phyloP scores from a whole-genome alignment of 53 echinoderm and acorn worm genomes.

The Luidia sarsii region DNA sequence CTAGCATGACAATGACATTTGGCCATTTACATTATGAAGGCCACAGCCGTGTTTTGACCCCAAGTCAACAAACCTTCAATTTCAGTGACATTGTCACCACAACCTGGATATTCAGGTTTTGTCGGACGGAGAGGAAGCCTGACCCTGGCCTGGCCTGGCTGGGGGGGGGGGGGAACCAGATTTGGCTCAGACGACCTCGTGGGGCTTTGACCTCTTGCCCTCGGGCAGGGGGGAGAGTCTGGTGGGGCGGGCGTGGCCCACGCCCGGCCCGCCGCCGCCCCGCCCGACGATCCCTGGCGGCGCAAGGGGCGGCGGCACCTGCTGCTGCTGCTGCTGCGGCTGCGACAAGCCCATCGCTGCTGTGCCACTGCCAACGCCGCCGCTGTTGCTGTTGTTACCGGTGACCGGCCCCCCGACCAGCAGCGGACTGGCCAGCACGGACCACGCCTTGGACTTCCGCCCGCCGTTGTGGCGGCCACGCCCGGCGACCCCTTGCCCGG shows the following conservation, averaged over 20 bases:
- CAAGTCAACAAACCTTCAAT: no score
- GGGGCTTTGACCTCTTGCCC: slow-evolving; percentile 40
- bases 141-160: no score
- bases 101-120: no score
- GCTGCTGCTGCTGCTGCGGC: slow-evolving; percentile 5
- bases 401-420: no score
- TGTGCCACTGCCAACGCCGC: not conserved
- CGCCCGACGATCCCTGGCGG: not conserved
- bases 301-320: not conserved
- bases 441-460: slow-evolving; percentile 32
- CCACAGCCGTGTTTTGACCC: no score
- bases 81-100: no score
- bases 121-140: no score
- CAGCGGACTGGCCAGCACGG: slow-evolving; percentile 32
- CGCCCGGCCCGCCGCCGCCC: not conserved
- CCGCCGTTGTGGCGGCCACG: not conserved
- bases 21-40: no score
- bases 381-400: slow-evolving; percentile 21
- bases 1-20: no score
- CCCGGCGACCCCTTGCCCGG: not conserved
- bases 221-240: slow-evolving; percentile 46
- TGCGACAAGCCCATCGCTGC: no score
- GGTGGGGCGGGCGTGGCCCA: slow-evolving; percentile 13
- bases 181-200: not conserved
- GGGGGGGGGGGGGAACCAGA: no score